Evolutionary conservation across 2,113 vertebrate species (phyloP).

Genomic region (Orycteropus afer): DNA sequence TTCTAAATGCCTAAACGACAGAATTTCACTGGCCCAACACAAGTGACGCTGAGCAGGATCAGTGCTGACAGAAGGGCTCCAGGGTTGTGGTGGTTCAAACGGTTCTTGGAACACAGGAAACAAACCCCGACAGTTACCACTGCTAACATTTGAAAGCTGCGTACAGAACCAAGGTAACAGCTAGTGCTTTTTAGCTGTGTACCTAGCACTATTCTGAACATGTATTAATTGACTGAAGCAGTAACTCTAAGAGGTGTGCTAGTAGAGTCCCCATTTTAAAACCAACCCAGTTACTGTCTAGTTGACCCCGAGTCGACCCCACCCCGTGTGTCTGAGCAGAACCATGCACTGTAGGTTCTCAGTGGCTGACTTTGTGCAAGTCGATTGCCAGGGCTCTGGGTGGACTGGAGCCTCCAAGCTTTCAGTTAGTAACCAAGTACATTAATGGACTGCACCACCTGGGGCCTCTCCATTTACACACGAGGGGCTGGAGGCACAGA

Average conservation of each 20-base stretch:
- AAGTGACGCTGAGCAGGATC: background rate
- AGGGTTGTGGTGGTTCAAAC: too few species aligned
- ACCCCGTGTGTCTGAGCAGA: too few species aligned
- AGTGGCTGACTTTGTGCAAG: too few species aligned
- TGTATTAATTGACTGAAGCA: background rate
- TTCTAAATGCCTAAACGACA: background rate
- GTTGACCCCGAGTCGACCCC: too few species aligned
- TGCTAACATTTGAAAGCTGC: background rate
- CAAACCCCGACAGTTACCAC: background rate
- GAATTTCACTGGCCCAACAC: background rate
- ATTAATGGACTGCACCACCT: background rate
- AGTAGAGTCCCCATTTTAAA: background rate
- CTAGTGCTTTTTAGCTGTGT: background rate
- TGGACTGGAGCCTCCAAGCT: too few species aligned
- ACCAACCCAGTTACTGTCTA: too few species aligned
- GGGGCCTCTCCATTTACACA: background rate
- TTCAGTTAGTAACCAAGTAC: too few species aligned
- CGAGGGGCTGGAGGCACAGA: background rate
- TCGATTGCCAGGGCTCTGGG: too few species aligned
- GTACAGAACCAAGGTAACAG: background rate
- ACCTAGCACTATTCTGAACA: background rate
- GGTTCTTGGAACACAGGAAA: too few species aligned
- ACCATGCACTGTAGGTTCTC: too few species aligned
- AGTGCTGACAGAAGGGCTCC: background rate
- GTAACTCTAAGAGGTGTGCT: background rate